phyloP scores from a whole-genome alignment of 64 coral and sea anemone species.

The Dendronephthya gigantea region DNA sequence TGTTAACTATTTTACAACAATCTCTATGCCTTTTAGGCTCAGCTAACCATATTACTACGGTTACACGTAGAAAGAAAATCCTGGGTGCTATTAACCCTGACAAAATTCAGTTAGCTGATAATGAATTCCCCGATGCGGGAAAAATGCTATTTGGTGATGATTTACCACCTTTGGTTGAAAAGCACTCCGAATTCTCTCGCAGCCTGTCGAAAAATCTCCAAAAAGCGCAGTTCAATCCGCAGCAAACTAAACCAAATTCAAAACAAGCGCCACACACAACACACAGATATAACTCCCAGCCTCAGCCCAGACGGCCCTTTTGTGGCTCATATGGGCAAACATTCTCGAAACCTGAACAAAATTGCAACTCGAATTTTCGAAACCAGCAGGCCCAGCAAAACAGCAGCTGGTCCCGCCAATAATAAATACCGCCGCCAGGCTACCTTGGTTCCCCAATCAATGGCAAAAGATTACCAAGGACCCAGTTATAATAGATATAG shows the following conservation, averaged over 20 bases:
- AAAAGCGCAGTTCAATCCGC: not conserved
- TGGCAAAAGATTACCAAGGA: not conserved
- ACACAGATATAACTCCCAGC: not conserved
- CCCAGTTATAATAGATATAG: not conserved
- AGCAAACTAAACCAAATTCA: not conserved
- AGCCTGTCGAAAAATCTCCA: not conserved
- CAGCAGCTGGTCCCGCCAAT: conserved; percentile 7
- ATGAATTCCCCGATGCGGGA: not conserved
- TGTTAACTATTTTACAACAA: not conserved
- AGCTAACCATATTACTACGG: not conserved
- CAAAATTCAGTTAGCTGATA: not conserved
- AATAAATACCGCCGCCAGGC: not conserved
- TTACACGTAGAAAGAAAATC: not conserved
- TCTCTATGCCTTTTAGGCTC: not conserved
- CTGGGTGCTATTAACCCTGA: not conserved
- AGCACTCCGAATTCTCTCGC: not conserved
- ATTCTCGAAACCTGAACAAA: not conserved
- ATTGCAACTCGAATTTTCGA: not conserved
- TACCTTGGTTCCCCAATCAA: not conserved
- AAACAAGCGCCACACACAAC: not conserved
- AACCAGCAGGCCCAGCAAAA: not conserved
- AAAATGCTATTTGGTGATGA: not conserved
- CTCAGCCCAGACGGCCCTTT: not conserved
- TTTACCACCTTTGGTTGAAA: not conserved
- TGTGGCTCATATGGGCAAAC: not conserved